Base-by-base conservation (phyloP, 2,113 vertebrate species). In the Pseudorhombus dupliciocellatus region DNA sequence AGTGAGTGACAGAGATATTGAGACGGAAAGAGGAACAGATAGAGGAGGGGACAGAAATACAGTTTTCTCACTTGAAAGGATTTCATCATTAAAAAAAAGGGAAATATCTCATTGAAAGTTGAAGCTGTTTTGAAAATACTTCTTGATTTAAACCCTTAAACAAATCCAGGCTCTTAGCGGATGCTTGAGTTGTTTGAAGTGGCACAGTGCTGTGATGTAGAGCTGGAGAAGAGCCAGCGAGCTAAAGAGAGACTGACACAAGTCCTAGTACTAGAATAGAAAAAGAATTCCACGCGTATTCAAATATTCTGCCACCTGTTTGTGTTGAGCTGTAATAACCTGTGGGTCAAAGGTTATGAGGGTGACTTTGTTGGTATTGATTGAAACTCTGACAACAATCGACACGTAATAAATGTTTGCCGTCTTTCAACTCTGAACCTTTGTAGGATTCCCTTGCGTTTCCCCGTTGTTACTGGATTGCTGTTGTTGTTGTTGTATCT, bases 1-100 rank as follows among this genome's bases (percentile, higher is more conserved):
- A 76, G 42, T 50, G 68, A 67, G 46, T 48, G 59, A 84, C 56
- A 76, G 50, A 80, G 56, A 85, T 30, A 73, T 50, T 67, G 60
- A 83, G 68, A 84, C 34, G 48, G 54, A 66, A 59, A 70, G 54
- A 73, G 48, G 10, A 22, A 22, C 4, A 22, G 8, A 22, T 9
- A 48, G 18, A 18, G 18, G 9, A 52, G 50, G 24, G n/a, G 21
- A 50, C 20, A 7, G 20, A 10, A 50, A 50, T 50, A 37, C 10
- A 12, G 4, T 44, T 18, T 16, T 18, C 16, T 15, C 40, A 18
- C 40, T 44, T 4, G 15, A 44, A 18, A 44, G 15, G 40, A 6
- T 44, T 44, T 44, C 15, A 44, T 15, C 4, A 44, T 42, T 9
- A 2, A 5, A n/a, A 48, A 48, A 48, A n/a, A 48, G 7, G 4